phyloP scores from a whole-genome alignment of 2,888 invertebrate genomes.

The Malachius bipustulatus region DNA sequence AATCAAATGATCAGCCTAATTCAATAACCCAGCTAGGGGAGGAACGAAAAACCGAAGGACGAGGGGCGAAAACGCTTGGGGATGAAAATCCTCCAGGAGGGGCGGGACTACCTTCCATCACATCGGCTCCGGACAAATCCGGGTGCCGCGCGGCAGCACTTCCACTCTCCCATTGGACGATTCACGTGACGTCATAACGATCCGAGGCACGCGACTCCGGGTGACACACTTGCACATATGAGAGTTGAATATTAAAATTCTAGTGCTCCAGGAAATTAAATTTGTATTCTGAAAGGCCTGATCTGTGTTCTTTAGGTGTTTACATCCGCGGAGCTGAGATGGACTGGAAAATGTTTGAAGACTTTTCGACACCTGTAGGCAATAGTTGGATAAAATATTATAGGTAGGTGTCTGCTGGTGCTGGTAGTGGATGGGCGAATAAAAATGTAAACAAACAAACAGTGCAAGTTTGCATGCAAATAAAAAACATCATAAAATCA shows the following conservation, averaged over 20 bases:
- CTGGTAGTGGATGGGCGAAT: too few relatives aligned
- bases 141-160: slow-evolving; percentile 23
- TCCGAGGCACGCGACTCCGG: slow-evolving; percentile 24
- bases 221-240: slow-evolving; percentile 24
- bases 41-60: slow-evolving; percentile 24
- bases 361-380: slow-evolving; percentile 24
- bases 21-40: slow-evolving; percentile 52
- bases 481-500: too few relatives aligned
- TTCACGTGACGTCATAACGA: slow-evolving; percentile 30
- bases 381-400: too few relatives aligned
- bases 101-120: slow-evolving; percentile 29
- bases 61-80: slow-evolving; percentile 18
- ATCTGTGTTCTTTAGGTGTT: slow-evolving; percentile 35
- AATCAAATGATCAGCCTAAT: slow-evolving; percentile 68
- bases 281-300: slow-evolving; percentile 35
- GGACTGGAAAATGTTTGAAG: slow-evolving; percentile 23
- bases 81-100: slow-evolving; percentile 28
- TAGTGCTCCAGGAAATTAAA: slow-evolving; percentile 33
- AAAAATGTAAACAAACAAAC: too few relatives aligned
- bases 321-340: slow-evolving; percentile 32
- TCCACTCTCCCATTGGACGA: slow-evolving; percentile 20
- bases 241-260: slow-evolving; percentile 34
- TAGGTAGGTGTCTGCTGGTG: too few relatives aligned
- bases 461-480: too few relatives aligned
- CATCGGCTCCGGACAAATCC: slow-evolving; percentile 23